Evolutionary conservation across 1,140 invertebrate genomes (phyloP).

Genomic region (Brachionus rubens): DNA sequence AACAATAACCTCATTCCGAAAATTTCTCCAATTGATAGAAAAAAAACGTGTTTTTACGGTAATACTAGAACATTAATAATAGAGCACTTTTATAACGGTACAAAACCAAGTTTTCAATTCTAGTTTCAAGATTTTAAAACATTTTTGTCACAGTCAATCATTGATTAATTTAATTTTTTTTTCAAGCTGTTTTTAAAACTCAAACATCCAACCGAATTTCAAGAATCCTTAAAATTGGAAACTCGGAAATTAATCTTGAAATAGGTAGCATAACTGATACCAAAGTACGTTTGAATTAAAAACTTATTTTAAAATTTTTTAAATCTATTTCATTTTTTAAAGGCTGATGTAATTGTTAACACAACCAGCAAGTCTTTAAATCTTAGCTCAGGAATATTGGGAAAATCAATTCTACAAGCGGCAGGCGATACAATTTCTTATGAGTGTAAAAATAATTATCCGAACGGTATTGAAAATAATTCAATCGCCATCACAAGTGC

Average conservation of each 20-base stretch:
- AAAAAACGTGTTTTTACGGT: too few relatives aligned
- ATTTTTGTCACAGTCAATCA: too few relatives aligned
- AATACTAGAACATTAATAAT: too few relatives aligned
- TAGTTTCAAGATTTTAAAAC: too few relatives aligned
- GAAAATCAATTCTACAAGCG: neutral
- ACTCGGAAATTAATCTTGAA: neutral
- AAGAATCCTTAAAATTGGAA: neutral
- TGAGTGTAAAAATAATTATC: neutral
- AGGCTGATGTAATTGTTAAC: slow-evolving; percentile 24
- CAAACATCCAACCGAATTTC: neutral
- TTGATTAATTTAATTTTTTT: too few relatives aligned
- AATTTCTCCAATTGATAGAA: too few relatives aligned
- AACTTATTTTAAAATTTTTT: neutral
- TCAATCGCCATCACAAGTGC: neutral
- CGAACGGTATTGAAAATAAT: slow-evolving; percentile 1
- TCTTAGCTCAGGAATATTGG: neutral
- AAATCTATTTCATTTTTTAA: neutral
- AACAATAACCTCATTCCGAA: too few relatives aligned
- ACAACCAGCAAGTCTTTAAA: neutral
- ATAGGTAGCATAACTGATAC: neutral
- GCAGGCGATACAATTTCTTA: neutral
- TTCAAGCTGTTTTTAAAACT: too few relatives aligned
- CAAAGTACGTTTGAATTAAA: neutral
- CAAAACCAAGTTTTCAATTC: too few relatives aligned
- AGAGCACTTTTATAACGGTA: too few relatives aligned